phyloP scores from a whole-genome alignment of 2,888 invertebrate species.

The Dolichomitus sp. region DNA sequence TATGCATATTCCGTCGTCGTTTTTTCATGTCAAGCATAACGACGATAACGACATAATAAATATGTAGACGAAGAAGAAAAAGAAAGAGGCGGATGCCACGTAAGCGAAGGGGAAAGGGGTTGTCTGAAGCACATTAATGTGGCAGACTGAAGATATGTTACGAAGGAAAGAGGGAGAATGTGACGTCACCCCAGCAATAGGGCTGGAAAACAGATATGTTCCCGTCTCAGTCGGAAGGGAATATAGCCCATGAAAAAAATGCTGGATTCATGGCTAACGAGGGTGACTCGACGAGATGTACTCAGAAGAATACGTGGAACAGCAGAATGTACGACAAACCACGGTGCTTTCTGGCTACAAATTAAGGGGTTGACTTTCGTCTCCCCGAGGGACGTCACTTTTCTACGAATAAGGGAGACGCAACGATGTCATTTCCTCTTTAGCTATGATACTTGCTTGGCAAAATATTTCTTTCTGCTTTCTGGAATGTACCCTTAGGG shows the following conservation, averaged over 20 bases:
- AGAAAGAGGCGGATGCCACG: conserved; percentile 12
- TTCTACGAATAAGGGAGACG: not conserved
- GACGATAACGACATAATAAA: conserved; percentile 65
- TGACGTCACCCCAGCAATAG: conserved; percentile 12
- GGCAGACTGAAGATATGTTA: conserved; percentile 59
- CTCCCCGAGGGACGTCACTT: conserved; percentile 6
- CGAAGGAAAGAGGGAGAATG: conserved; percentile 36
- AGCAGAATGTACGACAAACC: conserved; percentile 1
- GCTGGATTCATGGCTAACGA: conserved; percentile 51
- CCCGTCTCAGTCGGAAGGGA: conserved; percentile 3
- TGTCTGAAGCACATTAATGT: conserved; percentile 40
- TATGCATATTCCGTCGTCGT: conserved; percentile 3
- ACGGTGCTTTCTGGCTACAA: conserved; percentile 16
- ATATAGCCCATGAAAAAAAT: conserved; percentile 19
- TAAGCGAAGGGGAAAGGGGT: conserved; percentile 13
- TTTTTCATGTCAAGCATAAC: conserved; percentile 37
- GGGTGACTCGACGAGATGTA: conserved; percentile 56
- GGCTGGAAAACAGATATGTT: conserved; percentile 18
- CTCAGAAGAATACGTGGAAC: not conserved
- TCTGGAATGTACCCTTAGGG: not conserved
- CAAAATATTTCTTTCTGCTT: not conserved
- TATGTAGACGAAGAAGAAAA: conserved; percentile 56
- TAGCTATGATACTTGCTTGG: not conserved
- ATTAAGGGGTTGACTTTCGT: conserved; percentile 27
- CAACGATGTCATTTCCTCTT: conserved; percentile 8